Percentiles rank a stretch among this genome's conserved stretches.
phyloP scores from a whole-genome alignment of 2,888 invertebrate genomes.

The Osmoderma eremita region DNA sequence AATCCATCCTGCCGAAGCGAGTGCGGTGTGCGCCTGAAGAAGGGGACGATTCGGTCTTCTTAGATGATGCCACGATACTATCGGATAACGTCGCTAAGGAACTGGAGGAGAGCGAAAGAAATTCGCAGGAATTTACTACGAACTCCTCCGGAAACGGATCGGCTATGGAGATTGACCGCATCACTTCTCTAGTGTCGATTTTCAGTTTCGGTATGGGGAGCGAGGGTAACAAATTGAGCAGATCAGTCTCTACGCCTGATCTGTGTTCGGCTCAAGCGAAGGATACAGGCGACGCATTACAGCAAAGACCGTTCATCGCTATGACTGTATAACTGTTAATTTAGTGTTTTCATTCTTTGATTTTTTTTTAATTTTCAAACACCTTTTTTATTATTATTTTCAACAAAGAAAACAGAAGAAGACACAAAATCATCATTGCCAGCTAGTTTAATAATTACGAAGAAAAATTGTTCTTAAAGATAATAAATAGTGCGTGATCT shows the following conservation, averaged over 20 bases:
- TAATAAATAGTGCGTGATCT: conserved; percentile 27
- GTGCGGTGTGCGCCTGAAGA: conserved; percentile 51
- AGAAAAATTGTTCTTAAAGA: no score
- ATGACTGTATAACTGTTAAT: conserved; percentile 65
- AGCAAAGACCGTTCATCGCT: conserved; percentile 66
- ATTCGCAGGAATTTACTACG: conserved; percentile 46
- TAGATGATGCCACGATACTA: conserved; percentile 62
- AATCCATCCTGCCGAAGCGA: conserved; percentile 66
- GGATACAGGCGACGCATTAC: conserved; percentile 62
- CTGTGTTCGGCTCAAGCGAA: conserved; percentile 68
- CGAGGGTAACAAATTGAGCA: conserved; percentile 56
- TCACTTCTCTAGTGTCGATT: conserved; percentile 69
- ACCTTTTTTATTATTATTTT: conserved; percentile 1
- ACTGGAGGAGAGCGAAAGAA: conserved; percentile 46
- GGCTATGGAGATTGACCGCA: conserved; percentile 69
- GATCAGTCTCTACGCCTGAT: conserved; percentile 67
- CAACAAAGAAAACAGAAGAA: neutral
- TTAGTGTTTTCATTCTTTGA: conserved; percentile 17
- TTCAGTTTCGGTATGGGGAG: conserved; percentile 67
- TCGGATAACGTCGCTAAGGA: conserved; percentile 59
- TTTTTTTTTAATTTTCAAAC: conserved; percentile 8
- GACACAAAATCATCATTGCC: conserved; percentile 20
- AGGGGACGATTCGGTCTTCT: conserved; percentile 61
- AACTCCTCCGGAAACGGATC: conserved; percentile 49
- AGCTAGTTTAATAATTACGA: neutral